phyloP scores from a whole-genome alignment of 2,113 vertebrate genomes.

The Cisticola juncidis region DNA sequence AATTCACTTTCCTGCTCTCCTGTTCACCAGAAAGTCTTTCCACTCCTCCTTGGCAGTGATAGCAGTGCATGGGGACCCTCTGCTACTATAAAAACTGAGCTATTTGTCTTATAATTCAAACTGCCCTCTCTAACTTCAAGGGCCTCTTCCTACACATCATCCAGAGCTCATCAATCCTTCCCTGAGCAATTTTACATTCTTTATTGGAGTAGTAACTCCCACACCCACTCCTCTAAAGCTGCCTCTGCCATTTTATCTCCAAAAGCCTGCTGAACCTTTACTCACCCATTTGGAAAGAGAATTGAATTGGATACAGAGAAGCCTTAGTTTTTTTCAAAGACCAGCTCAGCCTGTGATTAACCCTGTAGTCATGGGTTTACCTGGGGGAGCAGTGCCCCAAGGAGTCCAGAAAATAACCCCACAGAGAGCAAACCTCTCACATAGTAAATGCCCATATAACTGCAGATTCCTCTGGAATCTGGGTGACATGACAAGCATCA shows the following conservation, averaged over 20 bases:
- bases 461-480: not conserved
- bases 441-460: not conserved
- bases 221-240: not conserved
- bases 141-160: not conserved
- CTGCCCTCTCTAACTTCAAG: slow-evolving; percentile 17
- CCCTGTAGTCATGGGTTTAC: not conserved
- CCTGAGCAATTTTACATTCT: not conserved
- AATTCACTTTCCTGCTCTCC: not conserved
- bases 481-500: not conserved
- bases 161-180: slow-evolving; percentile 33
- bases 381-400: not conserved
- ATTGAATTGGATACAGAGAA: not conserved
- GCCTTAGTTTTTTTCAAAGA: not conserved
- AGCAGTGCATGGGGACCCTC: not conserved
- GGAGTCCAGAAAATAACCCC: not conserved
- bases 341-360: not conserved
- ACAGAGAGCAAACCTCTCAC: not conserved
- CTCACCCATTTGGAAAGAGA: not conserved
- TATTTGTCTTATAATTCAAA: not conserved
- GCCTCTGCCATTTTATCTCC: not conserved
- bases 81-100: slow-evolving; percentile 7
- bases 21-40: not conserved
- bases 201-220: not conserved
- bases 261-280: not conserved
- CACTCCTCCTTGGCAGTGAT: not conserved